Evolutionary conservation across 2,888 invertebrate genomes (phyloP), one percentile per base, ranked within the genome.

Genomic region (Conchocele bisecta): DNA sequence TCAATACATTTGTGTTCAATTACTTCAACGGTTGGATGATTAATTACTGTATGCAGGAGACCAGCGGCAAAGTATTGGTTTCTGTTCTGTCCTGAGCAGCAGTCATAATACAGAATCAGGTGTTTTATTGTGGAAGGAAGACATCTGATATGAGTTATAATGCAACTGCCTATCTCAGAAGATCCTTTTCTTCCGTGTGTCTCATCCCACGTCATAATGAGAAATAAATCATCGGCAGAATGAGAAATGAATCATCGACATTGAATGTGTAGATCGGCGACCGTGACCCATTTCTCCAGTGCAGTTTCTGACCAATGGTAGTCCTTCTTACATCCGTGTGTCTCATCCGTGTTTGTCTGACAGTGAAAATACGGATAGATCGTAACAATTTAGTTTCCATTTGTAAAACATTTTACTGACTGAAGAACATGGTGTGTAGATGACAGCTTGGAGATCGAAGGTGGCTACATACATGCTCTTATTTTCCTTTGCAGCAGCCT

Each of bases 121-220:
- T 71, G 60, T 24, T 50, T 33, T 26, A 60, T 24, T 20, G 29
- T 22, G n/a, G 51, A 20, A 20, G 71, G 51, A 13, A 72, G 15
- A 13, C 53, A 66, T 11, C 33, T 41, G 3, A 65, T 28, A 37
- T 66, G 51, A 11, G 39, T 51, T 1, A 56, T 7, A 4, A 65
- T 15, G 29, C 70, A 71, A 17, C 56, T 39, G 22, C 54, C 59
- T 4, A 71, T 48, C 56, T 71, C 70, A 28, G 37, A 42, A 2
- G 65, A 65, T 13, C 70, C 65, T n/a, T 44, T n/a, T 33, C 39
- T 29, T 24, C 63, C 63, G 20, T 69, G 44, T 17, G 58, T 50
- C 50, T 67, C 67, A 17, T 60, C 54, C 67, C 67, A 67, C 0
- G 60, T n/a, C n/a, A n/a, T n/a, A n/a, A n/a, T n/a, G n/a, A n/a